These are phyloP conservation scores for Spheniscus mendiculus DNA, from an alignment of 2,113 vertebrate species.

Conservation along the genomic window DNA sequence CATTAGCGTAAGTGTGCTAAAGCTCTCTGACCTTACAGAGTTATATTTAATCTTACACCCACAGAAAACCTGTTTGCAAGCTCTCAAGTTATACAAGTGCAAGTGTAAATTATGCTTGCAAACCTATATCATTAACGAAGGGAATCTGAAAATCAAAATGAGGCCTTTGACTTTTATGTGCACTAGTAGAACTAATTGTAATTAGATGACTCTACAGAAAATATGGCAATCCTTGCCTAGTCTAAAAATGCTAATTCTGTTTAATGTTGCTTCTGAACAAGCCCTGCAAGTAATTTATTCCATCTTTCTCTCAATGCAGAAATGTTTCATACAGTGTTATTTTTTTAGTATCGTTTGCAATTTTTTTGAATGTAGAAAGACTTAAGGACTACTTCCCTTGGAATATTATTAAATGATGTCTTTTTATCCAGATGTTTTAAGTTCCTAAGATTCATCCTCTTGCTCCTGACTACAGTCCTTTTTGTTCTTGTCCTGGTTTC, in stretches of 20 bases:
- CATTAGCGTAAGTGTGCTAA: background rate
- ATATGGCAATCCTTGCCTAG: background rate
- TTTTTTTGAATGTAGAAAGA: background rate
- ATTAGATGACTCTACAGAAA: background rate
- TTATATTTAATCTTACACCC: slow-evolving; percentile 50
- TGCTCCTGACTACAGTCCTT: background rate
- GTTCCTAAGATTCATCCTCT: background rate
- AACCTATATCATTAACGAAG: background rate
- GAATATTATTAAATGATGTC: background rate
- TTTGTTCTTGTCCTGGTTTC: background rate
- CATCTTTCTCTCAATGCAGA: background rate
- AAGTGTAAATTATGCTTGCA: slow-evolving; percentile 16
- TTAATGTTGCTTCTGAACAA: background rate
- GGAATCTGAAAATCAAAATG: background rate
- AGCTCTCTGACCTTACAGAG: background rate
- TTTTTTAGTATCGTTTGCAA: background rate
- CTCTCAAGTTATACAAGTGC: background rate
- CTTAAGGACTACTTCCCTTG: background rate
- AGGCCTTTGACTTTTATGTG: background rate
- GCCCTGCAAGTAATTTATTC: background rate
- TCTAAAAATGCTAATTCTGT: background rate
- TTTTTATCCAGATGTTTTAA: background rate
- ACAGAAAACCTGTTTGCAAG: slow-evolving; percentile 43
- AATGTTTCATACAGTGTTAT: background rate
- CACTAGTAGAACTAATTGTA: background rate